phyloP scores from a whole-genome alignment of 2,888 invertebrate species.

The Sthenelais limicola region DNA sequence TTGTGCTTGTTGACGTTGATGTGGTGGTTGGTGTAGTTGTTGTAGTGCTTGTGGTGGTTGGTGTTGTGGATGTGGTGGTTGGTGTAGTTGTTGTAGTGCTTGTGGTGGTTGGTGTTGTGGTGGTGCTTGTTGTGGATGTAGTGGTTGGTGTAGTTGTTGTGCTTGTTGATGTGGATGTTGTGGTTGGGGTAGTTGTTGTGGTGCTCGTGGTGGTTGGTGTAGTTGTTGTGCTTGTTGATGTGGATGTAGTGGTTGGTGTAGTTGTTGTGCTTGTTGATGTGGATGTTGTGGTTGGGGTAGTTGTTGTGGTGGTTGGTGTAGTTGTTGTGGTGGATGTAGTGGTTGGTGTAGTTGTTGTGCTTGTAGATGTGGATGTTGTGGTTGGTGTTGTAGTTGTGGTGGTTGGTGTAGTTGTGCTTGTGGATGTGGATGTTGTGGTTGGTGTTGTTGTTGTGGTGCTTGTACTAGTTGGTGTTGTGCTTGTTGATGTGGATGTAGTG shows the following conservation, averaged over 20 bases:
- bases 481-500: neutral
- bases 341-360: neutral
- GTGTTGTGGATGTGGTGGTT: neutral
- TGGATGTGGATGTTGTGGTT: neutral
- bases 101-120: too few species aligned
- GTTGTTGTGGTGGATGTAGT: neutral
- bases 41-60: neutral
- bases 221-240: slow-evolving; percentile 3
- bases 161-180: too few species aligned
- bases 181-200: neutral
- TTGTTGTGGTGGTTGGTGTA: neutral
- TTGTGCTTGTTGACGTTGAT: slow-evolving; percentile 1
- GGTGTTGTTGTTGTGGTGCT: neutral
- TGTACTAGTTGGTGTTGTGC: neutral
- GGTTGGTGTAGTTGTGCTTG: slow-evolving; percentile 6
- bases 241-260: neutral
- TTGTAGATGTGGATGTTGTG: neutral
- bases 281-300: neutral
- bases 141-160: neutral
- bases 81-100: neutral
- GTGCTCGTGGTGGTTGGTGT: neutral
- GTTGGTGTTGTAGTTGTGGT: neutral
- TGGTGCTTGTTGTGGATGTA: neutral
- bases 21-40: neutral
- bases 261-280: slow-evolving; percentile 5